phyloP scores from a whole-genome alignment of 64 coral and sea anemone species.

The Pocillopora verrucosa region DNA sequence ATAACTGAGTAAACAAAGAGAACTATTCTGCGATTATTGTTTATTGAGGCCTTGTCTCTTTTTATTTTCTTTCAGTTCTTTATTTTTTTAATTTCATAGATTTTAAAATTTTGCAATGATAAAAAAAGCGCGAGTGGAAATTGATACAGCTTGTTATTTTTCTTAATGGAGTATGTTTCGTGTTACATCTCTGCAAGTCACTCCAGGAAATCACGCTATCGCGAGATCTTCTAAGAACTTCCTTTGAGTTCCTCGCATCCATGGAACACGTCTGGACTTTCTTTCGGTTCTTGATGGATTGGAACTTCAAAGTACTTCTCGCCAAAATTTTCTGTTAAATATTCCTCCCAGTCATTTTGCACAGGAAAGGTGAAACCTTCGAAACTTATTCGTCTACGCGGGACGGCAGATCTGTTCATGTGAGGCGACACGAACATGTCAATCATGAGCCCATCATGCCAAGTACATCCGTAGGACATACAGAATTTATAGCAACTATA shows the following conservation, averaged over 20 bases:
- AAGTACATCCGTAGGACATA: background rate
- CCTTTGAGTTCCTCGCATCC: conserved; percentile 33
- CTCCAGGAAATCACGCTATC: background rate
- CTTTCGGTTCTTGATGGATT: background rate
- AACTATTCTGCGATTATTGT: too few relatives aligned
- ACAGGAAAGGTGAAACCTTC: conserved; percentile 55
- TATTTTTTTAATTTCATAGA: too few relatives aligned
- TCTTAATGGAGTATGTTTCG: too few relatives aligned
- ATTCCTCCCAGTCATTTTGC: conserved; percentile 21
- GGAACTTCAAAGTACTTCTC: conserved; percentile 30
- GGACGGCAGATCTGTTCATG: background rate
- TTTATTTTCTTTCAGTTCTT: too few relatives aligned
- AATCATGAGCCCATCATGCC: conserved; percentile 52
- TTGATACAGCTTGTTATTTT: too few relatives aligned
- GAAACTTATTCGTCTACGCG: conserved; percentile 26
- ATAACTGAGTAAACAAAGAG: too few relatives aligned
- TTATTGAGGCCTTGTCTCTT: too few relatives aligned
- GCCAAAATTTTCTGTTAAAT: background rate
- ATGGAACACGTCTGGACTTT: conserved; percentile 6
- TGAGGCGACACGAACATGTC: conserved; percentile 43
- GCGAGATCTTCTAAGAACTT: background rate
- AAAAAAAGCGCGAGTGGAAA: too few relatives aligned
- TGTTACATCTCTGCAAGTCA: too few relatives aligned
- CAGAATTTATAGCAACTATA: conserved; percentile 54
- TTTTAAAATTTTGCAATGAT: too few relatives aligned